Evolutionary conservation across 2,113 vertebrate genomes (phyloP).

Genomic region (Pollachius pollachius): DNA sequence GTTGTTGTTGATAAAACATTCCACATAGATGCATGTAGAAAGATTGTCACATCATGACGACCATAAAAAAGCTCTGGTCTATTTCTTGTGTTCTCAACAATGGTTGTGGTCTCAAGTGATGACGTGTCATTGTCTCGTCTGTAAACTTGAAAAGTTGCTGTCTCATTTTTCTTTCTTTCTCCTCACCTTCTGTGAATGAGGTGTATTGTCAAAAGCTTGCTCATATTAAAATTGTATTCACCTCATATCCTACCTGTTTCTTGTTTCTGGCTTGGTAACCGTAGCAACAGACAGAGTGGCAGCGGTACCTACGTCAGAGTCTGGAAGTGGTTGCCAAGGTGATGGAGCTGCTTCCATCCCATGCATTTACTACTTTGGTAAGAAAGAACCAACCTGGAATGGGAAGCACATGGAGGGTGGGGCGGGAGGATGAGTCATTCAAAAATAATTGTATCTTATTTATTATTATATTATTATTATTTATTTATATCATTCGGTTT

Average conservation of each 20-base stretch:
- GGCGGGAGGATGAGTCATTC: background rate
- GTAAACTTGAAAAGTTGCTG: no score
- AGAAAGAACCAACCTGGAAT: constrained; percentile 38
- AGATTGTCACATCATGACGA: no score
- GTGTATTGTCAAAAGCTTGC: background rate
- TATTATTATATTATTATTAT: background rate
- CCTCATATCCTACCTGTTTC: background rate
- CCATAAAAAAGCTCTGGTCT: no score
- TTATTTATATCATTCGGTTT: no score
- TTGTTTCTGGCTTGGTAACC: constrained; percentile 40
- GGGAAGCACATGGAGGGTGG: background rate
- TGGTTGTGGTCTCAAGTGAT: no score
- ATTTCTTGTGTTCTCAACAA: no score
- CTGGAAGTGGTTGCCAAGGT: constrained; percentile 98
- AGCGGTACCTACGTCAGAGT: constrained; percentile 97
- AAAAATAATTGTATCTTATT: background rate
- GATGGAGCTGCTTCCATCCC: constrained; percentile 96
- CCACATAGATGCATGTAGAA: no score
- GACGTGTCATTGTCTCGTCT: no score
- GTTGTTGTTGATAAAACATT: background rate
- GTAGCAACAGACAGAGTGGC: constrained; percentile 98
- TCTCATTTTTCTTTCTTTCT: no score
- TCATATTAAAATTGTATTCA: background rate
- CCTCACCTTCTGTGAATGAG: no score
- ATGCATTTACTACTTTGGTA: constrained; percentile 93